These are phyloP conservation scores for Tetragonisca angustula DNA, from an alignment of 2,888 invertebrate species.

Conservation along the genomic window DNA sequence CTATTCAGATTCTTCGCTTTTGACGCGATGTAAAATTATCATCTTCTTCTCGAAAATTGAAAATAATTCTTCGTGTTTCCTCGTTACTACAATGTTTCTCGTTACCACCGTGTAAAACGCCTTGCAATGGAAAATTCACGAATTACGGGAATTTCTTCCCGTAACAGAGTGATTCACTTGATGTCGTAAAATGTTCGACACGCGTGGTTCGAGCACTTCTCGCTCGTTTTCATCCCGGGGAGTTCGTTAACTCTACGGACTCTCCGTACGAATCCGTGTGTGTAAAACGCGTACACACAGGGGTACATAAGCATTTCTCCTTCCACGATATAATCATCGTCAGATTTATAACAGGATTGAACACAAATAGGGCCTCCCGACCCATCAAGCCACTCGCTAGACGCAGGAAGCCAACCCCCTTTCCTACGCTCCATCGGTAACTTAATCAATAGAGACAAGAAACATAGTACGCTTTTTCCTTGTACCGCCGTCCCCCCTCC, in stretches of 20 bases:
- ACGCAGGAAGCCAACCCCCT: slow-evolving; percentile 69
- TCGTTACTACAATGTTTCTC: not conserved
- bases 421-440: slow-evolving; percentile 46
- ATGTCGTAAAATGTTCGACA: not conserved
- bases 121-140: slow-evolving; percentile 1
- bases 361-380: slow-evolving; percentile 75
- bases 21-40: too few relatives aligned
- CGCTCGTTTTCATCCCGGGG: not conserved
- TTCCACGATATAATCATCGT: slow-evolving; percentile 64
- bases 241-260: slow-evolving; percentile 39
- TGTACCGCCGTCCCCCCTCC: not conserved
- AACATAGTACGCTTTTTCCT: slow-evolving; percentile 28
- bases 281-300: slow-evolving; percentile 8
- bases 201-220: not conserved
- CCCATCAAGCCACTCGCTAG: slow-evolving; percentile 55
- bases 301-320: slow-evolving; percentile 7
- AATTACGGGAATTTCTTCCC: not conserved
- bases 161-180: not conserved
- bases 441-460: slow-evolving; percentile 74
- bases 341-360: slow-evolving; percentile 76
- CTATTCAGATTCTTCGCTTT: too few relatives aligned
- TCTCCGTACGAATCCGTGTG: not conserved
- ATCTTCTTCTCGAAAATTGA: not conserved
- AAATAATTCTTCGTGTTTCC: not conserved
- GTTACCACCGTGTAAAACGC: not conserved